These are phyloP conservation scores for Chrysotoxum bicinctum DNA, from an alignment of 2,888 invertebrate genomes.

Conservation along the genomic window DNA sequence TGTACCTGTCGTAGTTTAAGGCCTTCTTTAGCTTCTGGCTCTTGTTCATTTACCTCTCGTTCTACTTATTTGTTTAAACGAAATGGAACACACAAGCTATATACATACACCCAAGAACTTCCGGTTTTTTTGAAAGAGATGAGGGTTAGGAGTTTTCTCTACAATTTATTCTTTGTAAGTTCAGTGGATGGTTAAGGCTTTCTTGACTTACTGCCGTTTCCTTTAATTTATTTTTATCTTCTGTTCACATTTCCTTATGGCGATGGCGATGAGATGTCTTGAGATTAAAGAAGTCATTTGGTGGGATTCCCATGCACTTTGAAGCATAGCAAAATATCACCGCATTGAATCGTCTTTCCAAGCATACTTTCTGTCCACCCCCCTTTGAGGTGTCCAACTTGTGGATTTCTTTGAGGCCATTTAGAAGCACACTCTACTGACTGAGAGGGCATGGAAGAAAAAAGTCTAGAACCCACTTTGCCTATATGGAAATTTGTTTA, in stretches of 20 bases:
- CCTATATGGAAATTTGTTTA: conserved; percentile 40
- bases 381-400: conserved; percentile 55
- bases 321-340: not conserved
- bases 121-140: conserved; percentile 16
- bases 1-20: conserved; percentile 2
- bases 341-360: conserved; percentile 2
- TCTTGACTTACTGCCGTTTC: conserved; percentile 45
- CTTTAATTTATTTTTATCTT: conserved; percentile 50
- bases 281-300: conserved; percentile 5
- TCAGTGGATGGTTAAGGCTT: conserved; percentile 8
- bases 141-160: conserved; percentile 18
- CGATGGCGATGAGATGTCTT: not conserved
- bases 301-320: conserved; percentile 19
- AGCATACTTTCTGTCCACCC: conserved; percentile 5
- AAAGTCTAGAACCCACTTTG: conserved; percentile 55
- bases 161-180: conserved; percentile 46
- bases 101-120: conserved; percentile 14
- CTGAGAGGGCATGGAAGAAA: conserved; percentile 2
- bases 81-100: conserved; percentile 14
- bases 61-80: conserved; percentile 19
- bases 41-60: conserved; percentile 1
- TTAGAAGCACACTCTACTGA: conserved; percentile 39
- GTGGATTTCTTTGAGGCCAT: conserved; percentile 55
- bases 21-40: not conserved
- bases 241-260: conserved; percentile 28